Conservation (phyloP, 1,140 invertebrate species). For the Eulimnadia texana region DNA sequence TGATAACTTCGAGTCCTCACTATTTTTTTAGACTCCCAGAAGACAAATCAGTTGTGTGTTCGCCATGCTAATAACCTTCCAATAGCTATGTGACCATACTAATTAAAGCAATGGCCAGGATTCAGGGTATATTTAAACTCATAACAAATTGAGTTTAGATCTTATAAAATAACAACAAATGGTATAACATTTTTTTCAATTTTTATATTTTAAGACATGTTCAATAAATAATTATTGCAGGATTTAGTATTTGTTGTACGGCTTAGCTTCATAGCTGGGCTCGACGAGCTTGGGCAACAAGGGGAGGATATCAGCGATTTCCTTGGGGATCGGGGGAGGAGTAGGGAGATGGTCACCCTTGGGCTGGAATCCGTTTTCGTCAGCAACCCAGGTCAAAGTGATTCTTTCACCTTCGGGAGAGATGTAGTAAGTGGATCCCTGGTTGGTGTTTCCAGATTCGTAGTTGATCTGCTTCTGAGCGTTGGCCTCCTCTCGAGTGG, state of each 20-base stretch:
- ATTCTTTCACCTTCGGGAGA: slow-evolving; percentile 20
- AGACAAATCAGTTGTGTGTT: no score
- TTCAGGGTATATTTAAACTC: no score
- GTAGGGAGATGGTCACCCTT: slow-evolving; percentile 22
- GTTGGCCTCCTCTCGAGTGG: slow-evolving; percentile 11
- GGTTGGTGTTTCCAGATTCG: slow-evolving; percentile 27
- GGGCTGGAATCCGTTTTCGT: slow-evolving; percentile 24
- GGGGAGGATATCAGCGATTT: background rate
- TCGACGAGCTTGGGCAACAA: background rate
- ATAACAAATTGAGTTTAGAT: no score
- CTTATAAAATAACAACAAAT: no score
- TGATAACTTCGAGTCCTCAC: no score
- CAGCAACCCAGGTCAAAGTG: slow-evolving; percentile 21
- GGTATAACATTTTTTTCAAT: no score
- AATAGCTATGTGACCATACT: no score
- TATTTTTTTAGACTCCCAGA: no score
- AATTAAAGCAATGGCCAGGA: no score
- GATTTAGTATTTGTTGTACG: background rate
- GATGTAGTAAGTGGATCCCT: slow-evolving; percentile 24
- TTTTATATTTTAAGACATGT: no score
- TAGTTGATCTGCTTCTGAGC: slow-evolving; percentile 35
- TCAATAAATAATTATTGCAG: no score
- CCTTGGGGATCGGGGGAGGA: slow-evolving; percentile 15
- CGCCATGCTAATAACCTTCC: no score
- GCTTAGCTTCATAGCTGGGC: background rate